Evolutionary conservation across 2,888 invertebrate genomes (phyloP).

Genomic region (Abscondita cerata): DNA sequence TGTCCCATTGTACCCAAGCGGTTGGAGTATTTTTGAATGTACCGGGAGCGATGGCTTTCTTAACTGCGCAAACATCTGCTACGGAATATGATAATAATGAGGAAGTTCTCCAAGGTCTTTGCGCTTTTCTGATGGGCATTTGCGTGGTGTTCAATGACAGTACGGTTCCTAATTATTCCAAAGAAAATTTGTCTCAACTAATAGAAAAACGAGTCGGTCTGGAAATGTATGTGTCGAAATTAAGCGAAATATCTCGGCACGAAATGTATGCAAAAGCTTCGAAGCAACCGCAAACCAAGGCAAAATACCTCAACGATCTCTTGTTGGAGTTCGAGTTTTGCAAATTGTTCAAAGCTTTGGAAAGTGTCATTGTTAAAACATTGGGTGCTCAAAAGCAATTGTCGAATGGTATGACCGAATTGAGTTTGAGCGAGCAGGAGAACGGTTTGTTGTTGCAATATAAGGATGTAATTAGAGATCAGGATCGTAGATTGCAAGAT

Average conservation of each 20-base stretch:
- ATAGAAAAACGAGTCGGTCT: constrained; percentile 89
- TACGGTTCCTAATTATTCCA: constrained; percentile 75
- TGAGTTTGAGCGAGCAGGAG: constrained; percentile 60
- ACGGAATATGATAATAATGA: constrained; percentile 93
- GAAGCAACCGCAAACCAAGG: constrained; percentile 90
- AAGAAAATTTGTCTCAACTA: constrained; percentile 80
- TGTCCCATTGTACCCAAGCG: constrained; percentile 81
- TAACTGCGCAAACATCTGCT: constrained; percentile 80
- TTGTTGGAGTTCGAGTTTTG: constrained; percentile 96
- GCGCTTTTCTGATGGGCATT: constrained; percentile 89
- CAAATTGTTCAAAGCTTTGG: constrained; percentile 83
- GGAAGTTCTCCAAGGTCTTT: constrained; percentile 72
- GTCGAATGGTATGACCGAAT: constrained; percentile 61
- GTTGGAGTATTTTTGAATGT: constrained; percentile 77
- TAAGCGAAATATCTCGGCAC: constrained; percentile 85
- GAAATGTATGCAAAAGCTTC: constrained; percentile 92
- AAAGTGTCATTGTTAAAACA: constrained; percentile 65
- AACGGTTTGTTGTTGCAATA: constrained; percentile 74
- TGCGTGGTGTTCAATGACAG: constrained; percentile 91
- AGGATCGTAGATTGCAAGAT: constrained; percentile 75
- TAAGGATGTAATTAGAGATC: constrained; percentile 89
- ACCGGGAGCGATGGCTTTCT: constrained; percentile 82
- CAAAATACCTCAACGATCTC: constrained; percentile 77
- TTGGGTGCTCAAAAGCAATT: constrained; percentile 60
- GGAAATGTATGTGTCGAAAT: constrained; percentile 85